These are phyloP conservation scores for Helobdella robusta DNA, from an alignment of 2,888 invertebrate species.

Conservation along the genomic window DNA sequence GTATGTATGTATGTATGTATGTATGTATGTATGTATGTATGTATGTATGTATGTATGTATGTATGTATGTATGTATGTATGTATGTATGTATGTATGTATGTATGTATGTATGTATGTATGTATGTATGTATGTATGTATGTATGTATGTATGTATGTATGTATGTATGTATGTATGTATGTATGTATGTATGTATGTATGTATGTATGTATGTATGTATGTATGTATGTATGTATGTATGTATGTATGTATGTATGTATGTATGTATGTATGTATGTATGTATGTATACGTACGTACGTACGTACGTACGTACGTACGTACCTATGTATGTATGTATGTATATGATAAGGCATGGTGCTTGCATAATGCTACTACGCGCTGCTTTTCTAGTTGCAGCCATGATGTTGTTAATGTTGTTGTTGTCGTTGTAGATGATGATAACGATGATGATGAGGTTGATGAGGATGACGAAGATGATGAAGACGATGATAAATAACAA, in stretches of 20 bases:
- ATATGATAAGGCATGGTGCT: too few relatives aligned
- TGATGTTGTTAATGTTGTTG: too few relatives aligned
- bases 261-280: conserved; percentile 2
- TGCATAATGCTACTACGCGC: too few relatives aligned
- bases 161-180: conserved; percentile 2
- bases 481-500: too few relatives aligned
- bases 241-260: conserved; percentile 2
- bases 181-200: conserved; percentile 2
- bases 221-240: conserved; percentile 2
- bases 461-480: too few relatives aligned
- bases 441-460: too few relatives aligned
- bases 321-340: background rate
- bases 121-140: conserved; percentile 2
- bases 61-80: conserved; percentile 2
- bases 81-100: conserved; percentile 2
- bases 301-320: conserved; percentile 3
- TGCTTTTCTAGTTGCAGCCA: too few relatives aligned
- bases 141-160: conserved; percentile 2
- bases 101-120: conserved; percentile 2
- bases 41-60: conserved; percentile 2
- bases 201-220: conserved; percentile 2
- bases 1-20: conserved; percentile 2
- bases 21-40: conserved; percentile 2
- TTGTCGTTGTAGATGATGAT: too few relatives aligned
- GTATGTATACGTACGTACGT: conserved; percentile 1